Percentiles rank a stretch among this genome's conserved stretches.
Evolutionary conservation across 2,113 vertebrate genomes (phyloP).

Genomic region (Megaceryle torquata): DNA sequence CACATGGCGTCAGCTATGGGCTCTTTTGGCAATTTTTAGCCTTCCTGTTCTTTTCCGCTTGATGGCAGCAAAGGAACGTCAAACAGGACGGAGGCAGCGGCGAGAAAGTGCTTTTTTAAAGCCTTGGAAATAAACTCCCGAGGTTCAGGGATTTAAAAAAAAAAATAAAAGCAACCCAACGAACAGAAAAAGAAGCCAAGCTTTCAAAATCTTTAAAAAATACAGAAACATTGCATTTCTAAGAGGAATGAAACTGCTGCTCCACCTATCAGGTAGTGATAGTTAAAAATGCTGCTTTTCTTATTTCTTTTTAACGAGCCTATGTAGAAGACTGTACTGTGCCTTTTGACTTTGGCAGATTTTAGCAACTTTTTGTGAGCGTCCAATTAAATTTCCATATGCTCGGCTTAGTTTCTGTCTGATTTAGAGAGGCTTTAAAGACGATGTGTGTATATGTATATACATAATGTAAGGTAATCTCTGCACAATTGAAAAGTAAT

Average conservation of each 20-base stretch:
- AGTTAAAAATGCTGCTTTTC: conserved; percentile 1
- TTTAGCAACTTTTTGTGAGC: conserved; percentile 46
- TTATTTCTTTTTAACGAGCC: not conserved
- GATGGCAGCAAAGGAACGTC: conserved; percentile 86
- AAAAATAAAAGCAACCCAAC: not conserved
- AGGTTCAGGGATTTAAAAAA: too few relatives aligned
- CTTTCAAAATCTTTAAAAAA: not conserved
- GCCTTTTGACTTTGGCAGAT: conserved; percentile 12
- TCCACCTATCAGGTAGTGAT: not conserved
- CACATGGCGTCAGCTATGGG: not conserved
- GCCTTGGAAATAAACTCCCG: not conserved
- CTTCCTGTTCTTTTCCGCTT: conserved; percentile 45
- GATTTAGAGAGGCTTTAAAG: conserved; percentile 12
- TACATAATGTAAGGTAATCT: not conserved
- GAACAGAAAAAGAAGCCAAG: not conserved
- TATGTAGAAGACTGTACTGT: not conserved
- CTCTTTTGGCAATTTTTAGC: not conserved
- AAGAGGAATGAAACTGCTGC: not conserved
- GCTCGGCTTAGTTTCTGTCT: not conserved
- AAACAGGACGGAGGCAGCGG: not conserved
- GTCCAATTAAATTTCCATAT: conserved; percentile 3
- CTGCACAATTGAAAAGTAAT: not conserved
- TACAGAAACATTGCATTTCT: not conserved
- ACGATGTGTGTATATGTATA: not conserved
- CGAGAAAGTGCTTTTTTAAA: not conserved